Evolutionary conservation across 2,797 vertebrate species (phyloP), one percentile per base, ranked within the genome.

Genomic region (Megalops cyprinoides): DNA sequence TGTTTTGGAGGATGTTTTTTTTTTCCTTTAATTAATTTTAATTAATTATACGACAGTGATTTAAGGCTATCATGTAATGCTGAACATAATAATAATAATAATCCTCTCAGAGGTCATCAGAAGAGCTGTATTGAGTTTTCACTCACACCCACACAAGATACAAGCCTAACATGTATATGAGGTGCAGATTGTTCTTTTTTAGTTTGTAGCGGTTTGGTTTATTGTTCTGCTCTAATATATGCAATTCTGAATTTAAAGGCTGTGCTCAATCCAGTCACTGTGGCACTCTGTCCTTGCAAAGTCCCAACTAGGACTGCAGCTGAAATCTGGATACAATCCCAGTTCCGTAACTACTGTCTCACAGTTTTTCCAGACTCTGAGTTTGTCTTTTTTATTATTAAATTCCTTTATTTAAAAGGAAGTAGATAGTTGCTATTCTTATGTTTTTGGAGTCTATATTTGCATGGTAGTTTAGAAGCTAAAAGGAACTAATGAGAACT

Each of bases 221-320:
- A 6, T 81, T 73, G 80, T 79, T 84, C 76, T 74, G n/a, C n/a
- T n/a, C n/a, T n/a, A n/a, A n/a, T n/a, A n/a, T n/a, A n/a, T n/a
- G n/a, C n/a, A n/a, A 34, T 84, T 86, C 88, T 88, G 87, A 90
- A 7, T 85, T 83, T 86, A 3, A 79, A 85, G 90, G 89, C 91
- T 91, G 88, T 87, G 79, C 83, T 83, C 82, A 89, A 90, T 89
- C 89, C 88, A 91, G 87, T 90, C 87, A 87, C 89, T 89, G 88
- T 86, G 83, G 88, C n/a, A 81, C 85, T 78, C 79, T 49, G 81
- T 58, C 83, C 83, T 73, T 83, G 8, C 51, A 82, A 76, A 87
- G 87, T 82, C 88, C 86, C 86, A 86, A 75, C 48, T 74, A 78
- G 83, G 79, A 89, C 88, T 92, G 85, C 90, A 91, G 90, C 90